phyloP scores from a whole-genome alignment of 2,888 invertebrate genomes.

The Aphodius granarius region DNA sequence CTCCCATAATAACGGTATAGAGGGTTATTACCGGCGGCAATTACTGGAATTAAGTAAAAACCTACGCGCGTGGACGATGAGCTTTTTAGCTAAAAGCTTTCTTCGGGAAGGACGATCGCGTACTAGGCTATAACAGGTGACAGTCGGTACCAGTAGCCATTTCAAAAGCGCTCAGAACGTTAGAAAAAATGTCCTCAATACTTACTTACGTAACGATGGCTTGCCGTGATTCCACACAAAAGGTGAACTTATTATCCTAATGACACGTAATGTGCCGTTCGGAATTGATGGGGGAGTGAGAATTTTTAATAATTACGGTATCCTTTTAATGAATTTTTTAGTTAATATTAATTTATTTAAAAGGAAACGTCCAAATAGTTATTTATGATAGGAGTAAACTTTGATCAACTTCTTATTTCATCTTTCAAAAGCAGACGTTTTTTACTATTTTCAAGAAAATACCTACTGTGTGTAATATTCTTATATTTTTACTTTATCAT shows the following conservation, averaged over 20 bases:
- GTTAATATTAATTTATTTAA: too few species aligned
- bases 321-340: background rate
- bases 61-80: slow-evolving; percentile 38
- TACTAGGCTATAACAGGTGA: slow-evolving; percentile 40
- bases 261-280: slow-evolving; percentile 22
- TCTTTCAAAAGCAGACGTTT: too few species aligned
- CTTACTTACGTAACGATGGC: slow-evolving; percentile 25
- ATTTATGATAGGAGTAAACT: too few species aligned
- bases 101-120: slow-evolving; percentile 3
- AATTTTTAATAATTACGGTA: background rate
- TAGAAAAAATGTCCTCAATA: slow-evolving; percentile 20
- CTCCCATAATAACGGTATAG: slow-evolving; percentile 22
- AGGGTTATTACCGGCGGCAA: slow-evolving; percentile 34
- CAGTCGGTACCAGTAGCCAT: slow-evolving; percentile 46
- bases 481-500: too few species aligned
- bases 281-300: background rate
- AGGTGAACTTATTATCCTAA: slow-evolving; percentile 25
- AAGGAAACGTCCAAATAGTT: too few species aligned
- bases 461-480: too few species aligned
- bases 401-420: too few species aligned
- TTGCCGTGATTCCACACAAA: slow-evolving; percentile 30
- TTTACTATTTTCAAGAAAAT: too few species aligned
- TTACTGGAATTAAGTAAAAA: slow-evolving; percentile 43
- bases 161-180: slow-evolving; percentile 32
- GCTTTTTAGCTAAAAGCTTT: slow-evolving; percentile 50